phyloP scores from a whole-genome alignment of 2,797 vertebrate genomes.

The Pseudomugil tenellus region DNA sequence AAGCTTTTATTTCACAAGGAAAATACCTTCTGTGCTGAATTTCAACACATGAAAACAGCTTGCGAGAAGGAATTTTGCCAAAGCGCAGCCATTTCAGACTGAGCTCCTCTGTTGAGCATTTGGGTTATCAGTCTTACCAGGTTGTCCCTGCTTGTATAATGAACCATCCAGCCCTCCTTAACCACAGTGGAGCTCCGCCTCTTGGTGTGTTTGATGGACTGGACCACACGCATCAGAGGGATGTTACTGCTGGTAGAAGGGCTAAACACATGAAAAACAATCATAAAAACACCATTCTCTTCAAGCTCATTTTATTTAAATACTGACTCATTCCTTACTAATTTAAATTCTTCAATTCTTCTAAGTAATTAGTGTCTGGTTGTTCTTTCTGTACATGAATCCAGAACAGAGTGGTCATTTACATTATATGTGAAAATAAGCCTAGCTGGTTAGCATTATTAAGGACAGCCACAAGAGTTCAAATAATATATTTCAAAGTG shows the following conservation, averaged over 20 bases:
- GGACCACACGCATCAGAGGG: constrained; percentile 88
- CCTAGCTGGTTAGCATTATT: neutral
- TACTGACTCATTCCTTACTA: neutral
- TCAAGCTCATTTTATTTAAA: neutral
- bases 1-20: constrained; percentile 31
- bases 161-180: constrained; percentile 90
- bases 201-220: constrained; percentile 89
- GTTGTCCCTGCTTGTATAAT: constrained; percentile 88
- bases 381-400: neutral
- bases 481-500: neutral
- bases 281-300: neutral
- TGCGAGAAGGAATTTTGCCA: constrained; percentile 41
- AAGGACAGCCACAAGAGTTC: neutral
- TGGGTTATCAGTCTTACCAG: constrained; percentile 79
- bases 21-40: constrained; percentile 49
- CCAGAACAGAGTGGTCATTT: too few species aligned
- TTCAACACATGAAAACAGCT: constrained; percentile 52
- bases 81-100: constrained; percentile 50
- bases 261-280: constrained; percentile 56
- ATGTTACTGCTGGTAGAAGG: constrained; percentile 89
- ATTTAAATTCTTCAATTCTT: neutral
- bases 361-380: neutral
- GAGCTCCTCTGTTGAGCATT: constrained; percentile 46
- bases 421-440: neutral
- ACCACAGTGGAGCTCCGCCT: constrained; percentile 87